These are phyloP conservation scores for Tympanoctomys barrerae DNA, from an alignment of 2,797 vertebrate species.

Conservation along the genomic window DNA sequence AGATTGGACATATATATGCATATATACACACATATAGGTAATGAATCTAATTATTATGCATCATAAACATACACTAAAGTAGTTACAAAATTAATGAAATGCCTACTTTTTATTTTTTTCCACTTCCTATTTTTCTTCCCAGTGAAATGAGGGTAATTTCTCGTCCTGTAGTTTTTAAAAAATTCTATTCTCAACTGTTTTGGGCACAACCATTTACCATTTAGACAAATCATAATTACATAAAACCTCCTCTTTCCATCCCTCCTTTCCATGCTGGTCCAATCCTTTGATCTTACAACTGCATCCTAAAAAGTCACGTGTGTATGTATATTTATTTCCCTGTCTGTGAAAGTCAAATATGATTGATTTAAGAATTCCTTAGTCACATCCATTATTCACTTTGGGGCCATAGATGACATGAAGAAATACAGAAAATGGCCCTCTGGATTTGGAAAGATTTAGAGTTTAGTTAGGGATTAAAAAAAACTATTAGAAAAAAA, in stretches of 20 bases:
- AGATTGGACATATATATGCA: background rate
- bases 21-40: background rate
- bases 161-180: background rate
- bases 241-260: background rate
- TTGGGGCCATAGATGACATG: background rate
- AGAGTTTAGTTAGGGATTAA: background rate
- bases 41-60: background rate
- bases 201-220: background rate
- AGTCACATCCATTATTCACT: background rate
- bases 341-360: background rate
- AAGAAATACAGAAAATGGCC: background rate
- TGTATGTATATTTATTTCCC: background rate
- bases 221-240: background rate
- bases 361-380: constrained; percentile 35
- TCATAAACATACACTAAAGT: background rate
- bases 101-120: background rate
- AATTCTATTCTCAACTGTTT: background rate
- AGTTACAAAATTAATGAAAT: constrained; percentile 11
- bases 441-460: background rate
- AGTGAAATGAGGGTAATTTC: background rate
- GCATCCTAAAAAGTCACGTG: background rate
- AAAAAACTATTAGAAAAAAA: background rate
- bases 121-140: background rate
- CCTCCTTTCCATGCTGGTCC: background rate
- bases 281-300: background rate